A percentile compares a stretch with the other conserved stretches of the same genome.
phyloP scores from a whole-genome alignment of 2,113 vertebrate genomes.

The Scortum barcoo region DNA sequence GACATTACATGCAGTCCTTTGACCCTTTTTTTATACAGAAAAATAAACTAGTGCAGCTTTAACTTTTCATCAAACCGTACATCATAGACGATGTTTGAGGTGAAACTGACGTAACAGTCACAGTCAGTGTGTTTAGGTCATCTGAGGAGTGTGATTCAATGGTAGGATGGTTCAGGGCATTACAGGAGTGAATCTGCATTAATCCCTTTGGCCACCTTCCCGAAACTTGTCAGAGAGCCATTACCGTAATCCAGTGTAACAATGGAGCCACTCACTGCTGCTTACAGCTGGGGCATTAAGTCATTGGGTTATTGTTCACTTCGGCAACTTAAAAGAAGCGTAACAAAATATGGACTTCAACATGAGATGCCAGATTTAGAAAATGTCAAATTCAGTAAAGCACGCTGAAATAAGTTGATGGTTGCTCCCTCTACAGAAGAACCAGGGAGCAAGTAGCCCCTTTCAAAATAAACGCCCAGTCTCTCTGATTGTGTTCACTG shows the following conservation, averaged over 20 bases:
- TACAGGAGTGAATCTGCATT: conserved; percentile 55
- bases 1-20: not conserved
- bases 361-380: not conserved
- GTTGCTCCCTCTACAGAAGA: not conserved
- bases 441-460: not conserved
- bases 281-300: conserved; percentile 33
- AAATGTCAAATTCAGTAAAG: not conserved
- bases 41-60: not conserved
- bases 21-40: not conserved
- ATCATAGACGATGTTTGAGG: not conserved
- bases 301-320: conserved; percentile 35
- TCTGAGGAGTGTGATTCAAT: conserved; percentile 39
- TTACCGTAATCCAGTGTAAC: conserved; percentile 54
- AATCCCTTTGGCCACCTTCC: conserved; percentile 62
- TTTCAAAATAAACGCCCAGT: conserved; percentile 25
- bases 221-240: conserved; percentile 47
- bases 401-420: not conserved
- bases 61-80: not conserved
- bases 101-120: not conserved
- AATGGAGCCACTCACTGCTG: conserved; percentile 49
- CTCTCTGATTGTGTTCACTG: not conserved
- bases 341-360: conserved; percentile 19
- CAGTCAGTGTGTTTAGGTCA: conserved; percentile 16
- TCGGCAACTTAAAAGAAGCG: not conserved
- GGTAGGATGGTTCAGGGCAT: conserved; percentile 17